Evolutionary conservation across 2,113 vertebrate genomes (phyloP), one percentile per base, ranked within the genome.

Genomic region (Onychorhynchus coronatus): DNA sequence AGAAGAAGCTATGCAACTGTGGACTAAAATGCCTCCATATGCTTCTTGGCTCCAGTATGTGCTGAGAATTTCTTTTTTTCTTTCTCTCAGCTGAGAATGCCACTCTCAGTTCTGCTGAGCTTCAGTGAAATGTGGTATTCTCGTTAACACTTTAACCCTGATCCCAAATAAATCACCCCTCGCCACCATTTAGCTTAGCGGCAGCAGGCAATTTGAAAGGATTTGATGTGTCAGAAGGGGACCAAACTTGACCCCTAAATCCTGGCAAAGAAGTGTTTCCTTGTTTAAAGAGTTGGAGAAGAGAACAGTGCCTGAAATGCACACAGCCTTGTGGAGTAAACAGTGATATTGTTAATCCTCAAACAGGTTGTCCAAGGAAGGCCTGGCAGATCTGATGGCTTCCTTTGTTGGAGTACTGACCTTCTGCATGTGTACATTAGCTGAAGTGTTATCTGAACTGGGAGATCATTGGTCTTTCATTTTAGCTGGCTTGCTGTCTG

Each of bases 71-170:
- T 92, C 47, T 3, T 90, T 88, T 80, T 62, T 67, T 77, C 68
- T 78, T 91, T 77, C 55, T 96, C 92, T 96, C 76, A 85, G 87
- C 85, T 97, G 91, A 94, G 80, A 95, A 87, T 74, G 65, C 59
- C 73, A 87, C 61, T 71, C 62, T 92, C 53, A 21, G 53, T 52
- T 92, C 84, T 90, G 75, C 82, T 77, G 85, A 91, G 75, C 65
- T 66, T 91, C 50, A 89, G 72, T 73, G 65, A 93, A 95, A 93
- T 61, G 70, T 91, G 76, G 66, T 89, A 92, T 85, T 95, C 89
- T 96, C 75, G 1, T 97, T 97, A 95, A 74, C 83, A 70, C 61
- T 94, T 88, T 67, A 85, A 91, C 96, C 90, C 74, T 79, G 67
- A 50, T 95, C 74, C 85, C 88, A 90, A 63, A 96, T 96, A 96